Evolutionary conservation across 2,113 vertebrate species (phyloP).

Genomic region (Merops nubicus): DNA sequence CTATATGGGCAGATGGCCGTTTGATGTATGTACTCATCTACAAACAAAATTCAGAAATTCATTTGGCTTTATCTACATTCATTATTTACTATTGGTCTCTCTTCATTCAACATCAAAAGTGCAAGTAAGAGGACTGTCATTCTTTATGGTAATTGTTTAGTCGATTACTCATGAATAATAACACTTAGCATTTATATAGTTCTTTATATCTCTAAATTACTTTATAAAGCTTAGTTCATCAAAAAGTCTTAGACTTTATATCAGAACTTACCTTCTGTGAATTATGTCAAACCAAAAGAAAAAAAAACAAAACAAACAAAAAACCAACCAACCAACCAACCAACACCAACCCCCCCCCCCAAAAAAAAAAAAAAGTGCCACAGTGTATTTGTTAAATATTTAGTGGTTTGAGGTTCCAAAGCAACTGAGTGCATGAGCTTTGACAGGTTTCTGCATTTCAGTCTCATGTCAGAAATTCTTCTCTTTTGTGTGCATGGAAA

Average conservation of each 20-base stretch:
- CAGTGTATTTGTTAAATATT: neutral
- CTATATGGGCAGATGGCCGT: conserved; percentile 14
- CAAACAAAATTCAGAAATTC: conserved; percentile 49
- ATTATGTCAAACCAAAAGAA: neutral
- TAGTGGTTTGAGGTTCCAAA: neutral
- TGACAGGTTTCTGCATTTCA: neutral
- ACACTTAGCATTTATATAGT: neutral
- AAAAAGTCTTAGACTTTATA: neutral
- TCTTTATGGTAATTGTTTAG: neutral
- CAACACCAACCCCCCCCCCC: too few species aligned
- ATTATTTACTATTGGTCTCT: conserved; percentile 45
- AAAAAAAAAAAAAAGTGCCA: neutral
- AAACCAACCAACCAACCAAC: too few species aligned
- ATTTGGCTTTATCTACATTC: conserved; percentile 49
- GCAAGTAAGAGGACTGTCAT: conserved; percentile 10
- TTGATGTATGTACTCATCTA: conserved; percentile 51
- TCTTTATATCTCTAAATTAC: conserved; percentile 3
- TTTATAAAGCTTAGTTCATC: neutral
- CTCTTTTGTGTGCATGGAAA: neutral
- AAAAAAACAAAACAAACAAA: neutral
- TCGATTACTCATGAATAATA: conserved; percentile 46
- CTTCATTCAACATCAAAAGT: conserved; percentile 57
- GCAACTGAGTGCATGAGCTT: neutral
- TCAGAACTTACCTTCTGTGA: neutral
- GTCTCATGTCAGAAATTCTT: neutral